Conservation (phyloP, 2,113 vertebrate species). For the Charadrius vociferus region DNA sequence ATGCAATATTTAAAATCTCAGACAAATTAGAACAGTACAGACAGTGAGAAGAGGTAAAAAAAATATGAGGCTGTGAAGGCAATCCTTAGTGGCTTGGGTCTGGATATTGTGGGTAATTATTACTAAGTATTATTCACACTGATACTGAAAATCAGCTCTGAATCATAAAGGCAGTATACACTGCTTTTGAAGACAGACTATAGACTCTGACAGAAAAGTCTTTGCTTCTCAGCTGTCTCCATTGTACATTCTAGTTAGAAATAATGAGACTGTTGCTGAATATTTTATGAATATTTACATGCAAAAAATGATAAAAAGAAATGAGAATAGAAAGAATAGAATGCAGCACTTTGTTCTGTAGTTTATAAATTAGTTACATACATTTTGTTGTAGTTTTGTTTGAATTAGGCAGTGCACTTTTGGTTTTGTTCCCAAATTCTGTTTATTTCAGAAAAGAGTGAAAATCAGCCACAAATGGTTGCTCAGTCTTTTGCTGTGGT, state of each 20-base stretch:
- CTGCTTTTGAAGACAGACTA: neutral
- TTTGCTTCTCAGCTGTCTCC: neutral
- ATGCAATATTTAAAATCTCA: neutral
- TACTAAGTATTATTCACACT: neutral
- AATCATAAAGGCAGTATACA: neutral
- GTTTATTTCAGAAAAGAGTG: neutral
- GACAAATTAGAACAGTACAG: neutral
- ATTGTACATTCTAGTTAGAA: neutral
- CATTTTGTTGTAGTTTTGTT: conserved; percentile 42
- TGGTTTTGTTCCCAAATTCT: neutral
- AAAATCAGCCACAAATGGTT: neutral
- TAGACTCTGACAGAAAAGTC: neutral
- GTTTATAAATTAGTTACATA: conserved; percentile 51
- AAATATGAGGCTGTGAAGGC: neutral
- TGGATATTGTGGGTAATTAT: neutral
- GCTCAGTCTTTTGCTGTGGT: neutral
- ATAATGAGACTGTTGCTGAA: conserved; percentile 24
- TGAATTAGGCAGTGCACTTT: neutral
- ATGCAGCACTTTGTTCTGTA: neutral
- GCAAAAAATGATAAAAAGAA: conserved; percentile 15
- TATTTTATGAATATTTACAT: conserved; percentile 57
- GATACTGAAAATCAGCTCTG: neutral
- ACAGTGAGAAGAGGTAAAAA: neutral
- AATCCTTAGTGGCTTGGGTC: neutral
- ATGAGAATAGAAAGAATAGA: conserved; percentile 1